phyloP scores from a whole-genome alignment of 1,140 invertebrate species.

The Drusus annulatus region DNA sequence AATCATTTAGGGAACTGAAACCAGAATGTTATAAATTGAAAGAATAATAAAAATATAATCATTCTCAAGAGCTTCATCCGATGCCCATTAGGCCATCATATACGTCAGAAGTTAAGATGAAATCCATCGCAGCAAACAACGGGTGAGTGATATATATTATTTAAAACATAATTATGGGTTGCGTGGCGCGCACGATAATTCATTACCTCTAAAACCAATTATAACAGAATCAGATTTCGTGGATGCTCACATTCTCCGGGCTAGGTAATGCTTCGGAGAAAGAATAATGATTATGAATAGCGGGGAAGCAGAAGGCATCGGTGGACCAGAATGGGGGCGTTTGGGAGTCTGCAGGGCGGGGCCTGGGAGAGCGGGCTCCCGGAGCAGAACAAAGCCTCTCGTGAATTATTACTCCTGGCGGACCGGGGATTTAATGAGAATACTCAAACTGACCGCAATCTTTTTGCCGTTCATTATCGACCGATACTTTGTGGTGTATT shows the following conservation, averaged over 20 bases:
- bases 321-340: slow-evolving; percentile 48
- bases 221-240: slow-evolving; percentile 55
- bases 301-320: slow-evolving; percentile 44
- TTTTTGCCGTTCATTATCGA: slow-evolving; percentile 45
- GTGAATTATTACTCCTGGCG: slow-evolving; percentile 47
- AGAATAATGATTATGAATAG: slow-evolving; percentile 55
- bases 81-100: slow-evolving; percentile 11
- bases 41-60: no score
- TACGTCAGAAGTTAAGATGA: slow-evolving; percentile 1
- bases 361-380: slow-evolving; percentile 14
- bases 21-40: no score
- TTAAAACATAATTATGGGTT: slow-evolving; percentile 56
- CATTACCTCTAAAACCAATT: slow-evolving; percentile 58
- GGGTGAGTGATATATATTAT: slow-evolving; percentile 47
- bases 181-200: slow-evolving; percentile 47
- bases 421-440: slow-evolving; percentile 41
- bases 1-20: no score
- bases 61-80: background rate
- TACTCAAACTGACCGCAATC: slow-evolving; percentile 41
- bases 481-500: slow-evolving; percentile 31
- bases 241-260: slow-evolving; percentile 38
- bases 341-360: slow-evolving; percentile 28
- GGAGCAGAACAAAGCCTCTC: slow-evolving; percentile 28
- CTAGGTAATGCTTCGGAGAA: slow-evolving; percentile 45
- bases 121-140: background rate